phyloP scores from a whole-genome alignment of 2,888 invertebrate genomes.

The Exephanes ischioxanthus region DNA sequence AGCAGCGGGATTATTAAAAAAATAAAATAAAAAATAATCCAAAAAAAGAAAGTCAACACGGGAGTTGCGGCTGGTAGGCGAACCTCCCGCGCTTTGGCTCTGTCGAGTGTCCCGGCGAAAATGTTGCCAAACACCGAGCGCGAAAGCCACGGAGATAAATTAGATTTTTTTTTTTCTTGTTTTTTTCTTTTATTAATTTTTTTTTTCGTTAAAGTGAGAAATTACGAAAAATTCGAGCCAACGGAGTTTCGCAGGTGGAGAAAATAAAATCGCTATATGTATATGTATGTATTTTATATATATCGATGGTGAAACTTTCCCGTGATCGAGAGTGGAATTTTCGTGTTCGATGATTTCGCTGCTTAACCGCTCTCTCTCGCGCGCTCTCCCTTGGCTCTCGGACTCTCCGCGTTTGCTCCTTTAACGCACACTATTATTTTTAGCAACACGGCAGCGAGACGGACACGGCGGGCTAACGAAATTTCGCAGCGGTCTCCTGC shows the following conservation, averaged over 20 bases:
- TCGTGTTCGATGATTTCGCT: slow-evolving; percentile 53
- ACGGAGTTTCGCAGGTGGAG: neutral
- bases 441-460: slow-evolving; percentile 49
- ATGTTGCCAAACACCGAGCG: neutral
- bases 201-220: neutral
- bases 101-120: neutral
- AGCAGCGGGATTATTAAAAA: neutral
- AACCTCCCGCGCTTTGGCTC: neutral
- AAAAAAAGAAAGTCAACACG: neutral
- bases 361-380: slow-evolving; percentile 35
- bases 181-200: too few species aligned
- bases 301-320: neutral
- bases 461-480: neutral
- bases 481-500: slow-evolving; percentile 4
- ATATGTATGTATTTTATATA: neutral
- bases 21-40: too few species aligned
- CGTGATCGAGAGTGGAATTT: slow-evolving; percentile 5
- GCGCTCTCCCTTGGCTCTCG: neutral
- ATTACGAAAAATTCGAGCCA: neutral
- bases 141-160: neutral
- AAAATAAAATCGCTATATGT: neutral
- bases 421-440: slow-evolving; percentile 64
- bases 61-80: neutral
- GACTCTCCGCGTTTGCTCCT: slow-evolving; percentile 45
- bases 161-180: neutral